A percentile compares a stretch with the other conserved stretches of the same genome.
Conservation (phyloP, 2,113 vertebrate species). For the Pheucticus melanocephalus region DNA sequence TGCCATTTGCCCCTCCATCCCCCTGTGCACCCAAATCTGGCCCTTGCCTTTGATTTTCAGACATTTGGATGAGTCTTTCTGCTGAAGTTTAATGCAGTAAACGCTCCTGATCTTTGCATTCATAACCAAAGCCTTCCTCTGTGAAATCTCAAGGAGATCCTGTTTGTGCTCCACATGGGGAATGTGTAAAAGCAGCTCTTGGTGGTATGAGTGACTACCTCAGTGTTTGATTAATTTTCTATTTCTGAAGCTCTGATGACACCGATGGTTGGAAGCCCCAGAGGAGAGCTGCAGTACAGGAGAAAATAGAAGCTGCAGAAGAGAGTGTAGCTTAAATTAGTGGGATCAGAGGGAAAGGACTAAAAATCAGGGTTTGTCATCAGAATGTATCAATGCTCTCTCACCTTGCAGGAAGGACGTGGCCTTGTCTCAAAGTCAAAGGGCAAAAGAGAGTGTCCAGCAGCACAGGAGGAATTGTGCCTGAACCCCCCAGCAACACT, state of each 20-base stretch:
- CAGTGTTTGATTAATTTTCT: not conserved
- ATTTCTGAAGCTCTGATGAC: not conserved
- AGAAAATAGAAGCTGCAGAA: slow-evolving; percentile 28
- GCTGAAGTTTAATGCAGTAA: not conserved
- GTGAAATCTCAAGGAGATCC: not conserved
- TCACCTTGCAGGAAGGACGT: not conserved
- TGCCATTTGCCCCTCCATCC: not conserved
- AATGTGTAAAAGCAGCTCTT: not conserved
- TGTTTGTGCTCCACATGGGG: not conserved
- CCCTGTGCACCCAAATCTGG: not conserved
- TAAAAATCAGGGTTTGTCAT: not conserved
- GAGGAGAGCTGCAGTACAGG: not conserved
- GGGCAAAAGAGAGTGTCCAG: not conserved
- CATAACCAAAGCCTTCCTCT: not conserved
- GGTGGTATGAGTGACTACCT: not conserved
- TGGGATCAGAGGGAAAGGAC: not conserved
- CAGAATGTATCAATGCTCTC: not conserved
- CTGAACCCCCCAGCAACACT: not conserved
- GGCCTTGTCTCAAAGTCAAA: not conserved
- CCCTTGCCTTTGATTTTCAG: not conserved
- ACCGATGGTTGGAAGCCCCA: not conserved
- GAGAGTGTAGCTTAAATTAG: not conserved
- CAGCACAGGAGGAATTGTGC: not conserved
- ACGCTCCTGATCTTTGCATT: not conserved
- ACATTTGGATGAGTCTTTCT: not conserved